These are phyloP conservation scores for Neodontobutis hainanensis DNA, from an alignment of 2,113 vertebrate species.

Conservation along the genomic window DNA sequence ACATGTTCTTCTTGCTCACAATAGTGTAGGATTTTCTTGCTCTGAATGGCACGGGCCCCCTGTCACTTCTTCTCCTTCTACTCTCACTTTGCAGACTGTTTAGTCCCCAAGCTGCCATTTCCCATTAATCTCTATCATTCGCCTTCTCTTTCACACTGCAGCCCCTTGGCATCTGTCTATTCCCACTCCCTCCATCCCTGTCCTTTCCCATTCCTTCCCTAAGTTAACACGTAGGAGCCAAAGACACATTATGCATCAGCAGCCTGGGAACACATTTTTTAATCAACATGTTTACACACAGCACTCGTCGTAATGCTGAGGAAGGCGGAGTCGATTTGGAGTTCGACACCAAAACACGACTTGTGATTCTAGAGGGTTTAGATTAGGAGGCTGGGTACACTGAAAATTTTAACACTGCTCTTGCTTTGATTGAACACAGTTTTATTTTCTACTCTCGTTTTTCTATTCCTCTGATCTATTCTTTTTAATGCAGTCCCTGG, in stretches of 20 bases:
- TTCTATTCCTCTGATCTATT: constrained; percentile 51
- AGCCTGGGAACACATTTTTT: constrained; percentile 47
- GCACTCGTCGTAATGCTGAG: constrained; percentile 17
- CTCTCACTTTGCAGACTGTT: constrained; percentile 53
- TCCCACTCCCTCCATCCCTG: constrained; percentile 27
- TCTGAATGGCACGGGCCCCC: constrained; percentile 58
- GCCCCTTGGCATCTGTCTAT: constrained; percentile 52
- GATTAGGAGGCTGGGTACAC: constrained; percentile 31
- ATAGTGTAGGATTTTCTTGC: constrained; percentile 59
- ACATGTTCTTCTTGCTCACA: constrained; percentile 66
- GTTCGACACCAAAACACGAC: constrained; percentile 26
- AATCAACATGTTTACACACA: constrained; percentile 59
- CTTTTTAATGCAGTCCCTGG: constrained; percentile 86
- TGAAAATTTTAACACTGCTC: constrained; percentile 45
- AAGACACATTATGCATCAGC: constrained; percentile 51
- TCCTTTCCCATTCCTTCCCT: constrained; percentile 30
- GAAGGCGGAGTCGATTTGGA: constrained; percentile 18
- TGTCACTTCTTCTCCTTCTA: constrained; percentile 58
- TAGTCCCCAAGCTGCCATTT: constrained; percentile 62
- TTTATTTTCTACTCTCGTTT: constrained; percentile 51
- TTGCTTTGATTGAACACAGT: constrained; percentile 56
- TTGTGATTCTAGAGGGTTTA: constrained; percentile 39
- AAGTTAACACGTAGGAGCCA: constrained; percentile 51
- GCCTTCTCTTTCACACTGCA: constrained; percentile 45
- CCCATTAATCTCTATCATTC: constrained; percentile 74